Conservation (phyloP, 1,140 invertebrate species). For the Drosophila nigromelanica region DNA sequence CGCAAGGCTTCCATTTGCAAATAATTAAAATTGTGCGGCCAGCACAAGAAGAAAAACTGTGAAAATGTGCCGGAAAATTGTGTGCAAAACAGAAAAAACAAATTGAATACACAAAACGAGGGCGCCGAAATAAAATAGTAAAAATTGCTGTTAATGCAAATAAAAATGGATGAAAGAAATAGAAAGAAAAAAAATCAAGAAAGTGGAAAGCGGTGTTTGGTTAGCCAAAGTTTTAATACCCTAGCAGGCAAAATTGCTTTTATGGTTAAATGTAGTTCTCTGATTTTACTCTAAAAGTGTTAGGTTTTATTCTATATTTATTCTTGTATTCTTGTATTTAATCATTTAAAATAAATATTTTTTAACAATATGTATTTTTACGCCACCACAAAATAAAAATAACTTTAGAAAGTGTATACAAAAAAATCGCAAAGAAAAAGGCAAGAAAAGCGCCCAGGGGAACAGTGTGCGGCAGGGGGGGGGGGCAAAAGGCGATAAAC, state of each 20-base stretch:
- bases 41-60: constrained; percentile 30
- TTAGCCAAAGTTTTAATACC: background rate
- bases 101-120: constrained; percentile 45
- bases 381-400: no score
- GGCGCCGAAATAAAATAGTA: constrained; percentile 66
- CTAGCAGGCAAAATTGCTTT: background rate
- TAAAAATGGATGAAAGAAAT: constrained; percentile 11
- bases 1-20: constrained; percentile 55
- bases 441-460: constrained; percentile 29
- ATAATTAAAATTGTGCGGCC: constrained; percentile 72
- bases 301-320: no score
- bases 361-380: no score
- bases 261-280: no score
- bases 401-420: background rate
- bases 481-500: constrained; percentile 32
- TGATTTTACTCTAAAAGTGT: no score
- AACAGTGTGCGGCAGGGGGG: background rate
- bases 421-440: constrained; percentile 25
- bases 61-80: constrained; percentile 69
- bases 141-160: constrained; percentile 53
- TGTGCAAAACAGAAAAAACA: constrained; percentile 57
- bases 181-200: constrained; percentile 19
- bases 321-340: no score
- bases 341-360: no score
- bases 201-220: background rate